Conservation (phyloP, 2,797 vertebrate species). For the Clangula hyemalis region DNA sequence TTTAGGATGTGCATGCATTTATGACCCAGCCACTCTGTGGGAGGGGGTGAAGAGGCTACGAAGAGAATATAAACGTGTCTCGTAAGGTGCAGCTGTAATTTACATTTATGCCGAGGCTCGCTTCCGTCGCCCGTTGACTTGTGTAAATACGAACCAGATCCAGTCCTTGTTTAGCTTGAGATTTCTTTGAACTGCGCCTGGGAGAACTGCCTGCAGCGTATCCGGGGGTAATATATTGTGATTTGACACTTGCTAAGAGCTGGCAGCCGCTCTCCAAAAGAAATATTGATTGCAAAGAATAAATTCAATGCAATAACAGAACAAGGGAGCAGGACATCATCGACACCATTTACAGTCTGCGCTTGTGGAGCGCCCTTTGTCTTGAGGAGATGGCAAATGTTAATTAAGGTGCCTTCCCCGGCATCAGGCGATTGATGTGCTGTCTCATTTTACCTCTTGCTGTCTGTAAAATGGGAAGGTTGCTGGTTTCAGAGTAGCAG, state of each 20-base stretch:
- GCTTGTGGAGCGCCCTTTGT: not conserved
- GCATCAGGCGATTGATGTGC: not conserved
- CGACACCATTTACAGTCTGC: constrained; percentile 38
- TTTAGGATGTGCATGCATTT: not conserved
- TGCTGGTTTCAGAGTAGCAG: not conserved
- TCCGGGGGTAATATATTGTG: not conserved
- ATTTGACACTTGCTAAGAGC: constrained; percentile 22
- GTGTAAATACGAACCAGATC: not conserved
- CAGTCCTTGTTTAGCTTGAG: not conserved
- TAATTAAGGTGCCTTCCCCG: constrained; percentile 25
- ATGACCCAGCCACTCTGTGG: not conserved
- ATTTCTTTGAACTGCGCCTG: not conserved
- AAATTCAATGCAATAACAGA: constrained; percentile 30
- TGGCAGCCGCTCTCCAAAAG: constrained; percentile 34
- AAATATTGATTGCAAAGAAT: constrained; percentile 27
- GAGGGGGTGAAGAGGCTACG: not conserved
- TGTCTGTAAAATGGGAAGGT: not conserved
- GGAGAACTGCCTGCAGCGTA: not conserved
- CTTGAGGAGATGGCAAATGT: constrained; percentile 13
- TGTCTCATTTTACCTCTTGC: not conserved
- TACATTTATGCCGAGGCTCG: not conserved
- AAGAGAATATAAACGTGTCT: not conserved
- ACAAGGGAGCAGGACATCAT: constrained; percentile 36
- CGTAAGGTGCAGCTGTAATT: constrained; percentile 1
- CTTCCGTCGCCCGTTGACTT: rapidly evolving